Evolutionary conservation across 2,113 vertebrate species (phyloP).

Genomic region (Ahaetulla prasina): DNA sequence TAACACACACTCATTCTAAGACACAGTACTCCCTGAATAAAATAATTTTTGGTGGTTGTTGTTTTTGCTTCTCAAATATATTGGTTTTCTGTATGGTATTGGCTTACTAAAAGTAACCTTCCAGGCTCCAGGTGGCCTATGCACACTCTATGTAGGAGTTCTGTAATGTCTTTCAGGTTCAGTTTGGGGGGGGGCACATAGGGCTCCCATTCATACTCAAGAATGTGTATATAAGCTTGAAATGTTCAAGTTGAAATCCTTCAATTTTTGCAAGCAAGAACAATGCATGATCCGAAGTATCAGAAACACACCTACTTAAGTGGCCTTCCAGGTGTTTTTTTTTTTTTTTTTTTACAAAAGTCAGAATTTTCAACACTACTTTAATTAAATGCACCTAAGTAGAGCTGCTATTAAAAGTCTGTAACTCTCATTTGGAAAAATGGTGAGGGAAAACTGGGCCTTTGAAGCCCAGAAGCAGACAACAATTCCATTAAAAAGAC

Average conservation of each 20-base stretch:
- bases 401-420: neutral
- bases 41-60: neutral
- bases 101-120: neutral
- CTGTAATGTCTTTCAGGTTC: neutral
- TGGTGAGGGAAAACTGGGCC: too few species aligned
- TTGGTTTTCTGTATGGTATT: neutral
- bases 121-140: neutral
- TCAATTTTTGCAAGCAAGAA: neutral
- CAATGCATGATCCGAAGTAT: neutral
- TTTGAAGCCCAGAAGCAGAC: neutral
- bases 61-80: neutral
- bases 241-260: neutral
- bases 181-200: neutral
- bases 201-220: neutral
- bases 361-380: neutral
- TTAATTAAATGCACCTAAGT: neutral
- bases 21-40: rapidly evolving
- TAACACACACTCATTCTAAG: neutral
- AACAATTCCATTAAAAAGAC: neutral
- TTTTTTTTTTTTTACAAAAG: neutral
- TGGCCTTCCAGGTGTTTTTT: neutral
- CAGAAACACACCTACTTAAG: neutral
- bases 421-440: neutral
- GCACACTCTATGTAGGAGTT: neutral
- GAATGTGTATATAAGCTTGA: neutral